Conservation (phyloP, 2,888 invertebrate species). For the Allophyes oxyacanthae region DNA sequence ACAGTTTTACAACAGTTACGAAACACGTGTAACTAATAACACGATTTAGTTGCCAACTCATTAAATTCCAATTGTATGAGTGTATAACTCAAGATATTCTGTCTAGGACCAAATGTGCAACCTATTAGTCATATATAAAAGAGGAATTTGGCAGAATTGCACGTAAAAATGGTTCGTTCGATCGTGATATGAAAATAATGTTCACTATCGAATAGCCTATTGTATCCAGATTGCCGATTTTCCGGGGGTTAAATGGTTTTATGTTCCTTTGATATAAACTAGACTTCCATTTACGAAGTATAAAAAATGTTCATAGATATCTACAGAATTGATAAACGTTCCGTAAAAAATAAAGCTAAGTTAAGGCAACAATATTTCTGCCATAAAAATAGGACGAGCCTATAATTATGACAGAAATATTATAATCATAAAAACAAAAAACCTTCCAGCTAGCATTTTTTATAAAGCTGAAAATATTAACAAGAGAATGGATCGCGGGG, state of each 20-base stretch:
- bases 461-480: conserved; percentile 26
- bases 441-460: conserved; percentile 3
- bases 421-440: conserved; percentile 7
- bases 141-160: no score
- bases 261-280: background rate
- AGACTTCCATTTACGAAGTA: background rate
- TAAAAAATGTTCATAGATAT: background rate
- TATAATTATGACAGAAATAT: conserved; percentile 6
- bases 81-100: conserved; percentile 36
- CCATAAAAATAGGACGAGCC: conserved; percentile 2
- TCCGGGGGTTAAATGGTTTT: no score
- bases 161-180: no score
- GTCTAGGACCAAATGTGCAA: conserved; percentile 15
- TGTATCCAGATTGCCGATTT: no score
- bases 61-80: conserved; percentile 33
- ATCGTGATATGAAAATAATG: no score
- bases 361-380: background rate
- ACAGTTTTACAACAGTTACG: conserved; percentile 30
- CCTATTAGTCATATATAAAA: conserved; percentile 18
- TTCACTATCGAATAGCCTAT: no score
- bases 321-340: no score
- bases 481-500: conserved; percentile 15
- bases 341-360: background rate
- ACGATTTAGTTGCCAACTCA: conserved; percentile 30
- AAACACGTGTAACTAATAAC: conserved; percentile 45